A percentile compares a stretch with the other conserved stretches of the same genome.
Conservation (phyloP, 2,797 vertebrate species). For the Brachyalestes nurse region DNA sequence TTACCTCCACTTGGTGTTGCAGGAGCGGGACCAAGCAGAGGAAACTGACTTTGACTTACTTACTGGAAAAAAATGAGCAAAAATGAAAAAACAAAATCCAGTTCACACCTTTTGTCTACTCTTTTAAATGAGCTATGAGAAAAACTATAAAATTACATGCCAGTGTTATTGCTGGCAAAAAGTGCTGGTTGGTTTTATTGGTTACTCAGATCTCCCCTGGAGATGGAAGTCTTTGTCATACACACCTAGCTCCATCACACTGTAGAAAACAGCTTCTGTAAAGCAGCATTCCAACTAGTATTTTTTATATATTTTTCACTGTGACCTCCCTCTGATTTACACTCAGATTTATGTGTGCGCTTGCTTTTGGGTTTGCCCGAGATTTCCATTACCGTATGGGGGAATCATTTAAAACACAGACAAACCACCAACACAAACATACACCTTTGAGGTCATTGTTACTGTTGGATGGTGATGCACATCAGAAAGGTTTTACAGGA, state of each 20-base stretch:
- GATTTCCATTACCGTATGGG: conserved; percentile 55
- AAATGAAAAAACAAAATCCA: too few species aligned
- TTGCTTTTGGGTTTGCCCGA: conserved; percentile 33
- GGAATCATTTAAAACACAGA: conserved; percentile 58
- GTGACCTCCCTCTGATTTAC: conserved; percentile 39
- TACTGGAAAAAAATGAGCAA: too few species aligned
- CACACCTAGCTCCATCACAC: conserved; percentile 31
- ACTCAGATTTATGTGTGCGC: conserved; percentile 60
- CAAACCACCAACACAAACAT: conserved; percentile 65
- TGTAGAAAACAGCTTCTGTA: conserved; percentile 43
- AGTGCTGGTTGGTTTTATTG: not conserved
- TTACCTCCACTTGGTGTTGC: too few species aligned
- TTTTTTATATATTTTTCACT: conserved; percentile 35
- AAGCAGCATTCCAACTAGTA: conserved; percentile 52
- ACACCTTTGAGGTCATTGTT: conserved; percentile 71
- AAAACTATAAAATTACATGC: not conserved
- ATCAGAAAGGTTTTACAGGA: conserved; percentile 58
- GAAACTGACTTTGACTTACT: too few species aligned
- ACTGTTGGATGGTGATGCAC: conserved; percentile 62
- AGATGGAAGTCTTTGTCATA: conserved; percentile 6
- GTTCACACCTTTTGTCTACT: too few species aligned
- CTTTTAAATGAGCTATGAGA: too few species aligned
- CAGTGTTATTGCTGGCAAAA: not conserved
- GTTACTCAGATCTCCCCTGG: not conserved
- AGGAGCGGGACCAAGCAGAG: too few species aligned